Evolutionary conservation across 2,888 invertebrate species (phyloP), one percentile per base, ranked within the genome.

Genomic region (Macrophya alboannulata): DNA sequence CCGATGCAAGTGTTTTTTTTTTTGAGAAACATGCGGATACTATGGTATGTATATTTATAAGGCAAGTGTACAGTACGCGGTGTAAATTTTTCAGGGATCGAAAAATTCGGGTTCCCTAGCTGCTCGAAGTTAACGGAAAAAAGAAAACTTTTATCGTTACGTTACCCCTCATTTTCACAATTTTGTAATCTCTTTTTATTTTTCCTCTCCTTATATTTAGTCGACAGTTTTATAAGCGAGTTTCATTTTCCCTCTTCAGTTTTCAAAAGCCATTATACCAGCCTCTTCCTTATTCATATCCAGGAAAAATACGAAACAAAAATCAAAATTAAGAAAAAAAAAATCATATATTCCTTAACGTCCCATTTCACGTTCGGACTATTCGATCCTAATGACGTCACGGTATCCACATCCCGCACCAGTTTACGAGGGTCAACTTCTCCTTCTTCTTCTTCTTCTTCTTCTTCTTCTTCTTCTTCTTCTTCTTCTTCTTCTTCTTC

Each of bases 381-480:
- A 40, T 21, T 62, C 59, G n/a, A 62, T 59, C 62, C 21, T 62
- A 81, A 81, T 62, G 62, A 81, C 40, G 43, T 81, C 62, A 43
- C 62, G n/a, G n/a, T 81, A 21, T 76, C 72, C 17, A 43, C 43
- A 40, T 62, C 62, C 81, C 43, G 31, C 3, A 62, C 10, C 40
- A 62, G 62, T 81, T 81, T 59, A 81, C 81, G 81, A 81, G 81
- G 81, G 81, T 81, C 81, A 81, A 77, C 4, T 25, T 9, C 31
- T 4, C 12, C 31, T n/a, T n/a, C 6, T 55, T n/a, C 10, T 55
- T 55, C n/a, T n/a, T n/a, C 51, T 17, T 51, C 51, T n/a, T 51
- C 17, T 51, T 15, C 48, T 48, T 48, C 48, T 51, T 25, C 31
- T 25, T 8, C 48, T 9, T 21, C 31, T n/a, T n/a, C 17, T 51